A percentile compares a stretch with the other conserved stretches of the same genome.
phyloP scores from a whole-genome alignment of 2,888 invertebrate genomes.

The Ormyrus pomaceus region DNA sequence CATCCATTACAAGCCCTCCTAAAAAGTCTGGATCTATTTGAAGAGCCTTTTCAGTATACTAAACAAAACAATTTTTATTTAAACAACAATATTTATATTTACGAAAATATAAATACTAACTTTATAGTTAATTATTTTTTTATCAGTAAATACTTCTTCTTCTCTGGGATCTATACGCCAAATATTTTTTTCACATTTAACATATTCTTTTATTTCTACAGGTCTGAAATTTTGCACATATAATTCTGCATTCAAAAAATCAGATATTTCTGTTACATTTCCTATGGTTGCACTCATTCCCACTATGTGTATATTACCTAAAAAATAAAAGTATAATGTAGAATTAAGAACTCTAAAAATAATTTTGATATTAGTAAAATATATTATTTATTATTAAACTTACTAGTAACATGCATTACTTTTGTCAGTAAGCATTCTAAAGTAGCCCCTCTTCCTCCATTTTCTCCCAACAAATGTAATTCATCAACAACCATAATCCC shows the following conservation, averaged over 20 bases:
- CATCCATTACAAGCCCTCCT: slow-evolving; percentile 87
- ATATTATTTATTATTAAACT: slow-evolving; percentile 62
- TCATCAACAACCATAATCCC: slow-evolving; percentile 88
- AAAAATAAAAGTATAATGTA: slow-evolving; percentile 55
- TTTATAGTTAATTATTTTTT: slow-evolving; percentile 77
- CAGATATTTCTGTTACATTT: slow-evolving; percentile 88
- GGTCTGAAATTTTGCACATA: slow-evolving; percentile 93
- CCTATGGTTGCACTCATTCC: slow-evolving; percentile 99
- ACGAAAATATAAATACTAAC: slow-evolving; percentile 67
- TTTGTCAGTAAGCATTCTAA: slow-evolving; percentile 91
- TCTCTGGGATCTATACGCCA: slow-evolving; percentile 78
- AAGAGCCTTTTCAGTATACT: slow-evolving; percentile 73
- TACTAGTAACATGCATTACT: slow-evolving; percentile 83
- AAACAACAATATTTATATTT: slow-evolving; percentile 19
- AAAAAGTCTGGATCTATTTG: slow-evolving; percentile 87
- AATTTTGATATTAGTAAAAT: not conserved
- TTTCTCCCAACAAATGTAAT: slow-evolving; percentile 93
- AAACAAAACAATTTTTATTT: slow-evolving; percentile 9
- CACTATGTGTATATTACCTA: slow-evolving; percentile 87
- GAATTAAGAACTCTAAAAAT: not conserved
- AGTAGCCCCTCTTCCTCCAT: slow-evolving; percentile 86
- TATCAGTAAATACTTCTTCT: slow-evolving; percentile 78
- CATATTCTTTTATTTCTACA: slow-evolving; percentile 88
- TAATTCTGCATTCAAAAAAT: slow-evolving; percentile 88
- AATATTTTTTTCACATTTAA: slow-evolving; percentile 84